Percentiles rank a stretch among this genome's conserved stretches.
Evolutionary conservation across 2,888 invertebrate species (phyloP).

Genomic region (Epistrophe eligans): DNA sequence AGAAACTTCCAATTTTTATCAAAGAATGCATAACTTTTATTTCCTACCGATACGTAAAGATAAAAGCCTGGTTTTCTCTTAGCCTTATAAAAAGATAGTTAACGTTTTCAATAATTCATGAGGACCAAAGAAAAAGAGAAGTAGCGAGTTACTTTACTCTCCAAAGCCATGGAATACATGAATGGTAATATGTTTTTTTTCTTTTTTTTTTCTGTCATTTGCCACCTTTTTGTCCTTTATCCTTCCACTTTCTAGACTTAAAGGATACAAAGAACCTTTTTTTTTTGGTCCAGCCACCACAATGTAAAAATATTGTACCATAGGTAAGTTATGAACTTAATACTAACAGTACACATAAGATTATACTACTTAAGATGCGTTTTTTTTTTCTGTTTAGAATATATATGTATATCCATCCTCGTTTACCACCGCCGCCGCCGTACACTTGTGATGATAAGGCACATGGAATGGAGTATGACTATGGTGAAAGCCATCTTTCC

Average conservation of each 20-base stretch:
- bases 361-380: conserved; percentile 59
- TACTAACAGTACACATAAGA: conserved; percentile 59
- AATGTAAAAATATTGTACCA: neutral
- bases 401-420: conserved; percentile 20
- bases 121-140: conserved; percentile 39
- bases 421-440: conserved; percentile 57
- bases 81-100: conserved; percentile 55
- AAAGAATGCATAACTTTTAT: conserved; percentile 11
- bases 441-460: conserved; percentile 62
- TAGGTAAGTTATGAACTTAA: conserved; percentile 61
- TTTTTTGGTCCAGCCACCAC: conserved; percentile 1
- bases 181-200: conserved; percentile 63
- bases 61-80: neutral
- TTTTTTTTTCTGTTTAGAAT: conserved; percentile 39
- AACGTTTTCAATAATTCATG: conserved; percentile 74
- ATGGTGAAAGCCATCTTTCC: conserved; percentile 30
- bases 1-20: conserved; percentile 6
- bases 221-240: conserved; percentile 9
- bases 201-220: conserved; percentile 19
- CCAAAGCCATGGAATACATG: conserved; percentile 70
- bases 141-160: conserved; percentile 58
- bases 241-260: neutral
- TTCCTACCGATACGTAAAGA: neutral
- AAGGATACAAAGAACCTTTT: conserved; percentile 34
- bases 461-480: conserved; percentile 34